Evolutionary conservation across 2,888 invertebrate genomes (phyloP).

Genomic region (Microplitis manilae): DNA sequence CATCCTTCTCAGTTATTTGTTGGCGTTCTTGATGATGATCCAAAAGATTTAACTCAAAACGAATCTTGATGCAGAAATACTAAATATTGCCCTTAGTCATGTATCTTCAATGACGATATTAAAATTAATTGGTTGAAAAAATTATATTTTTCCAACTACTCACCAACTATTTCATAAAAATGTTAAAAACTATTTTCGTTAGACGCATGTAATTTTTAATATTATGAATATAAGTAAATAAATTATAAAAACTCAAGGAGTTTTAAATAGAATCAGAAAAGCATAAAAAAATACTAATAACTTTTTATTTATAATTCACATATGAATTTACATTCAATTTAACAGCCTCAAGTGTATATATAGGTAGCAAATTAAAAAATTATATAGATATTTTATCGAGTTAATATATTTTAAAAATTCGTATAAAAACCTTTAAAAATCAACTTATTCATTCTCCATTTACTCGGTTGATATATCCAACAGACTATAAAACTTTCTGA

Average conservation of each 20-base stretch:
- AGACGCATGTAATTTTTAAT: too few species aligned
- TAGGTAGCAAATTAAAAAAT: conserved; percentile 1
- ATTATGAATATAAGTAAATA: background rate
- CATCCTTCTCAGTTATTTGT: conserved; percentile 42
- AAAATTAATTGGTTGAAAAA: conserved; percentile 23
- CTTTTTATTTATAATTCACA: conserved; percentile 42
- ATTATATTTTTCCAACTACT: background rate
- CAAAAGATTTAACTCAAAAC: conserved; percentile 10
- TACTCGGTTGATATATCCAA: conserved; percentile 47
- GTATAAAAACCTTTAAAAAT: background rate
- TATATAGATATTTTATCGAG: background rate
- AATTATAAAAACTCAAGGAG: background rate
- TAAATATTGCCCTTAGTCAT: conserved; percentile 14
- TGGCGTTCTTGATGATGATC: conserved; percentile 14
- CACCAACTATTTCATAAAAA: too few species aligned
- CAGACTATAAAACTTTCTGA: conserved; percentile 60
- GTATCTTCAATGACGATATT: conserved; percentile 13
- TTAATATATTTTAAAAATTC: background rate
- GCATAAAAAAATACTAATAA: conserved; percentile 33
- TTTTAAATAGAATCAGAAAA: conserved; percentile 13
- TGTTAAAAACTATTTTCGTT: too few species aligned
- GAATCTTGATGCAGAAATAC: conserved; percentile 11
- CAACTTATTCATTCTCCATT: background rate
- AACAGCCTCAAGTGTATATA: background rate
- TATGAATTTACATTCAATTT: conserved; percentile 11